Evolutionary conservation across 2,888 invertebrate genomes (phyloP).

Genomic region (Gastracanthus pulcherrimus): DNA sequence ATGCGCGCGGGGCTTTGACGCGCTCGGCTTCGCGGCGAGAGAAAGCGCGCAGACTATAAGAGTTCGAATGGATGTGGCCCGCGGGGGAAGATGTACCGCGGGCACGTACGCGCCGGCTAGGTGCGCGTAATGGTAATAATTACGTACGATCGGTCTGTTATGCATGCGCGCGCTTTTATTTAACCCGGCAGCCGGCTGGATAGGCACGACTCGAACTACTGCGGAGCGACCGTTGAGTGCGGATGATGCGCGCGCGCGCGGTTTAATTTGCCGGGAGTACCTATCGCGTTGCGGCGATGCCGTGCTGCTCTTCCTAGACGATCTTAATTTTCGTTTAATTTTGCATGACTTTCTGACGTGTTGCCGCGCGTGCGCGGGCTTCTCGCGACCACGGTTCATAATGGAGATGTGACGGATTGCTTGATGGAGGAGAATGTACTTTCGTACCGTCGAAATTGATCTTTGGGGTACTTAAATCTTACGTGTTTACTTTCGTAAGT

Average conservation of each 20-base stretch:
- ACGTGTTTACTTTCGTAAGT: neutral
- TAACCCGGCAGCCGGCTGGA: too few species aligned
- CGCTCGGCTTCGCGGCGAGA: neutral
- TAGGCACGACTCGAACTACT: too few species aligned
- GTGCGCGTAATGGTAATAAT: neutral
- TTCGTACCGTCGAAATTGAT: neutral
- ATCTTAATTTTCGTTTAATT: conserved; percentile 36
- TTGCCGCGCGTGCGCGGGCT: neutral
- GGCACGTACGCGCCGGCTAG: too few species aligned
- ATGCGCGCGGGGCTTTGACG: too few species aligned
- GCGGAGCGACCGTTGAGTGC: neutral
- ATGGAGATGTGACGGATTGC: neutral
- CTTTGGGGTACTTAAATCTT: neutral
- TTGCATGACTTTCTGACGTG: neutral
- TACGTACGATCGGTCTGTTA: neutral
- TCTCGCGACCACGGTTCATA: neutral
- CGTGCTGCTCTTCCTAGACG: neutral
- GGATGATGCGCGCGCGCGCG: neutral
- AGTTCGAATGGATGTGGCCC: too few species aligned
- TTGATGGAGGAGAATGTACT: neutral
- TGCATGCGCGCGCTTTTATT: too few species aligned
- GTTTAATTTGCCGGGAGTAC: too few species aligned
- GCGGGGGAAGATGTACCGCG: too few species aligned
- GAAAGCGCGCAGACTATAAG: neutral
- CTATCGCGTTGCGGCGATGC: neutral